These are phyloP conservation scores for Acromyrmex charruanus DNA, from an alignment of 1,140 invertebrate species.

Conservation along the genomic window DNA sequence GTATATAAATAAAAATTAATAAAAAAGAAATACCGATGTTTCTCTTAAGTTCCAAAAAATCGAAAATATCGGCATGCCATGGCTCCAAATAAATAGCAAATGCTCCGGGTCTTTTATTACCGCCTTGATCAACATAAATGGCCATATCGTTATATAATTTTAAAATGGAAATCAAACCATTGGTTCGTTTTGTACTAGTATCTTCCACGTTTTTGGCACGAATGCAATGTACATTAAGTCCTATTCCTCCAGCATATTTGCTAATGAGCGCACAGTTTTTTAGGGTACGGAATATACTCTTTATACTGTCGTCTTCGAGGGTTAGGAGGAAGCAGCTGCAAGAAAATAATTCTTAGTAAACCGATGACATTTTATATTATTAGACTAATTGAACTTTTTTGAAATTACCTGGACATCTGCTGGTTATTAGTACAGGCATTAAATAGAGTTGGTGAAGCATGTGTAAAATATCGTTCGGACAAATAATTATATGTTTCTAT, in stretches of 20 bases:
- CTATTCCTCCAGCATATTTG: constrained; percentile 99
- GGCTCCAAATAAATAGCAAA: too few species aligned
- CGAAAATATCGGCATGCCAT: too few species aligned
- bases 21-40: too few species aligned
- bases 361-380: constrained; percentile 20
- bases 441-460: constrained; percentile 99
- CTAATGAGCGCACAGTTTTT: constrained; percentile 98
- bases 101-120: constrained; percentile 93
- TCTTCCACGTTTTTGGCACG: constrained; percentile 96
- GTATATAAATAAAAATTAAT: too few species aligned
- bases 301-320: constrained; percentile 98
- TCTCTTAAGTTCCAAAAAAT: too few species aligned
- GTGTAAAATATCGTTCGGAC: constrained; percentile 98
- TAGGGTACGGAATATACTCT: constrained; percentile 98
- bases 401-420: constrained; percentile 93
- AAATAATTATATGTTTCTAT: constrained; percentile 99
- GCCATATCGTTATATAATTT: constrained; percentile 98
- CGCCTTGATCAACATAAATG: constrained; percentile 99
- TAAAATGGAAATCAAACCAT: constrained; percentile 99
- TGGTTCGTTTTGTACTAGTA: constrained; percentile 93
- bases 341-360: constrained; percentile 60
- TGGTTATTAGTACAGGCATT: constrained; percentile 97
- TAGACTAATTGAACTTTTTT: constrained; percentile 15
- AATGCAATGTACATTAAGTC: constrained; percentile 98
- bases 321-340: constrained; percentile 97